These are phyloP conservation scores for Lasioglossum figueresi DNA, from an alignment of 2,888 invertebrate species.

Conservation along the genomic window DNA sequence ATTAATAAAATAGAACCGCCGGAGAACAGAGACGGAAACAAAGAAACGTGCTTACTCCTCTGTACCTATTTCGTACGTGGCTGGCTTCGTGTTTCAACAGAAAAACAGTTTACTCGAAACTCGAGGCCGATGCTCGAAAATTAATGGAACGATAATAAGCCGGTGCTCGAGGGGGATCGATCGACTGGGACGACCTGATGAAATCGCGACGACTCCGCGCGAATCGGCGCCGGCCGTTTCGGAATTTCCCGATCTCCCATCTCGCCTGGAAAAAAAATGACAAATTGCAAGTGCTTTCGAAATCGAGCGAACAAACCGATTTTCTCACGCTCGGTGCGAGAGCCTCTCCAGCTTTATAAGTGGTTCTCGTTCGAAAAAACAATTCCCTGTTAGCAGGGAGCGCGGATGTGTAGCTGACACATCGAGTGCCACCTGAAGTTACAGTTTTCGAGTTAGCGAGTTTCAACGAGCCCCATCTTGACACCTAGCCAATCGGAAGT, in stretches of 20 bases:
- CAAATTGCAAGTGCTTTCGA: not conserved
- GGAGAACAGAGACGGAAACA: not conserved
- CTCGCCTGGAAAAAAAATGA: not conserved
- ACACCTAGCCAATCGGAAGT: not conserved
- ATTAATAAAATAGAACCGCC: conserved; percentile 11
- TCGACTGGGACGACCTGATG: not conserved
- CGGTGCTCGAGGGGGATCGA: not conserved
- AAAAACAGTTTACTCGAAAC: not conserved
- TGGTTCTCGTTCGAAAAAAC: not conserved
- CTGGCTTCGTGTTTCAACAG: conserved; percentile 20
- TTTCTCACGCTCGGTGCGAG: not conserved
- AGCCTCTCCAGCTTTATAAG: not conserved
- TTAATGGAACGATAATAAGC: not conserved
- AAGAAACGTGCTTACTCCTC: not conserved
- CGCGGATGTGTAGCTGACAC: not conserved
- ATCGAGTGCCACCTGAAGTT: not conserved
- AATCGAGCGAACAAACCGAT: not conserved
- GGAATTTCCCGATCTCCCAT: not conserved
- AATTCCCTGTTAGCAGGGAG: not conserved
- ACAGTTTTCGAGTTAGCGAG: conserved; percentile 11
- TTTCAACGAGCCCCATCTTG: not conserved
- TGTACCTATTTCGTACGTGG: not conserved
- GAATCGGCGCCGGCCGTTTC: not conserved
- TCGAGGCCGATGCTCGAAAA: not conserved
- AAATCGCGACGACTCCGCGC: not conserved